A percentile compares a stretch with the other conserved stretches of the same genome.
Evolutionary conservation across 2,113 vertebrate genomes (phyloP).

Genomic region (Phoxinus phoxinus): DNA sequence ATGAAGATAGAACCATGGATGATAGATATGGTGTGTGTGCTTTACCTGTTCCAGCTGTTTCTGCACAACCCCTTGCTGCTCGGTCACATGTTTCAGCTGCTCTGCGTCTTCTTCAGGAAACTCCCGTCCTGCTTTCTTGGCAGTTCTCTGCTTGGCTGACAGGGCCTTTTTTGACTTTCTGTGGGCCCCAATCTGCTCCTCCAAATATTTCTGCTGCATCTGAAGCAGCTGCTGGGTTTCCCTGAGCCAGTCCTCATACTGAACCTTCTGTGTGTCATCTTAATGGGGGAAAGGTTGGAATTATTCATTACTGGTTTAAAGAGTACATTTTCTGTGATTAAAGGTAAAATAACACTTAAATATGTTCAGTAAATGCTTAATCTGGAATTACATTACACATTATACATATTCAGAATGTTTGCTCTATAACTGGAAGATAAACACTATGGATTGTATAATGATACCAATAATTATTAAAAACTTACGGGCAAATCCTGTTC

Average conservation of each 20-base stretch:
- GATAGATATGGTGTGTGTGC: conserved; percentile 14
- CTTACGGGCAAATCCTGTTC: conserved; percentile 93
- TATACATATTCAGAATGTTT: not conserved
- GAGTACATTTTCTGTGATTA: not conserved
- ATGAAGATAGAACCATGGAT: not conserved
- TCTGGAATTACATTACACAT: not conserved
- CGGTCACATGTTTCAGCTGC: conserved; percentile 88
- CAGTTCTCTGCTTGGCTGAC: conserved; percentile 94
- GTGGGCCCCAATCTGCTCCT: conserved; percentile 92
- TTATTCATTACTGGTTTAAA: not conserved
- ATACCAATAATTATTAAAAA: conserved; percentile 48
- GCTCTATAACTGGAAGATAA: not conserved
- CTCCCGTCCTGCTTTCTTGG: conserved; percentile 90
- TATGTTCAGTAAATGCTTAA: not conserved
- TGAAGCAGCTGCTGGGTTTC: conserved; percentile 97
- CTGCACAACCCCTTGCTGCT: conserved; percentile 93
- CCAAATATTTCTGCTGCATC: conserved; percentile 96
- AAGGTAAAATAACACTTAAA: conserved; percentile 3
- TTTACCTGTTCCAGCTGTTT: conserved; percentile 96
- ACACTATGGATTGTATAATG: not conserved
- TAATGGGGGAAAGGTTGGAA: conserved; percentile 29
- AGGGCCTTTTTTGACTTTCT: conserved; percentile 95
- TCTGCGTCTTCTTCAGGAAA: conserved; percentile 92
- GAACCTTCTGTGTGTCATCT: conserved; percentile 91
- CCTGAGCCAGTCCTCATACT: conserved; percentile 96